These are phyloP conservation scores for Calameuta idolon DNA, from an alignment of 2,888 invertebrate genomes.

Conservation along the genomic window DNA sequence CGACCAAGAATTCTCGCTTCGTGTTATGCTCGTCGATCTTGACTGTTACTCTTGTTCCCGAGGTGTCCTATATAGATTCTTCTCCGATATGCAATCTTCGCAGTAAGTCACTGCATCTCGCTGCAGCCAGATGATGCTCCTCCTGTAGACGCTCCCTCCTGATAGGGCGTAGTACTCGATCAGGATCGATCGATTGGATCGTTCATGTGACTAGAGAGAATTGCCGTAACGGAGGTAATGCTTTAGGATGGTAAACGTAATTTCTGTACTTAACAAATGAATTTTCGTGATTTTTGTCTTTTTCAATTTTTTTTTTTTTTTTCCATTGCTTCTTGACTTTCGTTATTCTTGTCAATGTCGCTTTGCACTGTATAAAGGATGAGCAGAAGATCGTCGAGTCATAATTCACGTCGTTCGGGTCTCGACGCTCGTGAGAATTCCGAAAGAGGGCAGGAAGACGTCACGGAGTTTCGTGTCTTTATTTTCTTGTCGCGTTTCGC, in stretches of 20 bases:
- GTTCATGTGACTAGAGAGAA: neutral
- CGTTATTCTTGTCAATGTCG: no score
- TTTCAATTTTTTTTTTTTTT: neutral
- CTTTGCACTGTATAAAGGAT: no score
- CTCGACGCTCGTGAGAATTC: neutral
- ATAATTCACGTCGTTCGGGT: neutral
- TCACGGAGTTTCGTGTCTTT: neutral
- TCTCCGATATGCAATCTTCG: neutral
- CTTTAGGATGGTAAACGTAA: neutral
- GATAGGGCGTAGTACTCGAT: neutral
- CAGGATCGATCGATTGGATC: neutral
- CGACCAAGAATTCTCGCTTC: conserved; percentile 4
- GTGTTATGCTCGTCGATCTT: neutral
- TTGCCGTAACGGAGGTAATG: neutral
- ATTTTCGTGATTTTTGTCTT: neutral
- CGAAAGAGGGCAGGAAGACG: neutral
- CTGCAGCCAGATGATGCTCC: neutral
- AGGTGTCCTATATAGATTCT: neutral
- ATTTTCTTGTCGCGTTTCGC: neutral
- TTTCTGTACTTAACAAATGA: neutral
- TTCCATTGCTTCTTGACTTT: no score
- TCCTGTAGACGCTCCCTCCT: neutral
- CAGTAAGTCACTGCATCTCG: neutral
- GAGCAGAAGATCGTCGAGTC: no score
- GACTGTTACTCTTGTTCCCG: neutral